Evolutionary conservation across 2,113 vertebrate genomes (phyloP).

Genomic region (Symphodus melops): DNA sequence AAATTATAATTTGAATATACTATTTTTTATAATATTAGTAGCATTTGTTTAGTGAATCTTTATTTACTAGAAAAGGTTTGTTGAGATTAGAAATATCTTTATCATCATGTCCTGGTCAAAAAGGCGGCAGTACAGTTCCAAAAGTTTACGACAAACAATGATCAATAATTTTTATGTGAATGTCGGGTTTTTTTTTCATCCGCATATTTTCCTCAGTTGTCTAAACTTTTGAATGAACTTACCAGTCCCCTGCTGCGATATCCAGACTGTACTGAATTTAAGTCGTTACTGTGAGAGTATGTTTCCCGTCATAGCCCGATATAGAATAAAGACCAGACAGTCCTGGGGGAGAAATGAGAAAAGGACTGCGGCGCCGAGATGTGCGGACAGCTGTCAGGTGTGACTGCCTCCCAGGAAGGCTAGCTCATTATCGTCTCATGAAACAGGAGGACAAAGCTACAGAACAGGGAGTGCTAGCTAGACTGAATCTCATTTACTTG

Average conservation of each 20-base stretch:
- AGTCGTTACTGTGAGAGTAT: constrained; percentile 39
- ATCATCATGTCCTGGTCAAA: too few species aligned
- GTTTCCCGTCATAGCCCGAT: constrained; percentile 30
- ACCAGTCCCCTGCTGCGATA: not conserved
- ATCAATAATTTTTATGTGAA: too few species aligned
- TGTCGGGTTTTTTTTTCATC: too few species aligned
- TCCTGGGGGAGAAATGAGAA: constrained; percentile 63
- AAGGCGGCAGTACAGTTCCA: too few species aligned
- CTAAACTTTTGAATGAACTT: constrained; percentile 5
- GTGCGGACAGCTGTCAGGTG: constrained; percentile 76
- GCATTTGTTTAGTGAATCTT: too few species aligned
- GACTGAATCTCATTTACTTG: constrained; percentile 67
- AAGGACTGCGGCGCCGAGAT: constrained; percentile 61
- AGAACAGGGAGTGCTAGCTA: constrained; percentile 52
- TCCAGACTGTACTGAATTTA: constrained; percentile 23
- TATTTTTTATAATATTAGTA: too few species aligned
- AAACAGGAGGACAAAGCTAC: constrained; percentile 56
- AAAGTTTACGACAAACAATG: too few species aligned
- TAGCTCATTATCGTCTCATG: constrained; percentile 73
- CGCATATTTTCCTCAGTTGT: constrained; percentile 14
- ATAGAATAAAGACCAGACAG: constrained; percentile 36
- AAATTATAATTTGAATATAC: too few species aligned
- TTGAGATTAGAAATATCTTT: too few species aligned
- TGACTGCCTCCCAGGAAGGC: constrained; percentile 70
- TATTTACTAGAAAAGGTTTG: too few species aligned